These are phyloP conservation scores for Tetramorium simillimum DNA, from an alignment of 1,140 invertebrate genomes.

Conservation along the genomic window DNA sequence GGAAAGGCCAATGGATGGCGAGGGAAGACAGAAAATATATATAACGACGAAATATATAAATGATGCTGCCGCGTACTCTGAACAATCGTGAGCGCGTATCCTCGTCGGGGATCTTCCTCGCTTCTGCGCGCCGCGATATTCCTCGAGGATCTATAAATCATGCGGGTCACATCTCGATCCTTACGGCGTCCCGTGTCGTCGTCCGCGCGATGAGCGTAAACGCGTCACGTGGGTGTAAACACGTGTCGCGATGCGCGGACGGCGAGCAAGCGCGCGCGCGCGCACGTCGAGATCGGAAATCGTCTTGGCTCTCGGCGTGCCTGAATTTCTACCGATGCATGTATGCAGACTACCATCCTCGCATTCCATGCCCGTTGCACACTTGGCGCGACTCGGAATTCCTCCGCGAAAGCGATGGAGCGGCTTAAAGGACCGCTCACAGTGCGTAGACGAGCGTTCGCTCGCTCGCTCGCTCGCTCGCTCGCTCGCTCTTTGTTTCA, in stretches of 20 bases:
- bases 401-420: slow-evolving; percentile 59
- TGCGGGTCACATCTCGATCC: slow-evolving; percentile 30
- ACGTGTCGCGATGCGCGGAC: slow-evolving; percentile 58
- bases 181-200: not conserved
- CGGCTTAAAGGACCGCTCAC: slow-evolving; percentile 63
- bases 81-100: not conserved
- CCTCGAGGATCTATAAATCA: slow-evolving; percentile 61
- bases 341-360: slow-evolving; percentile 60
- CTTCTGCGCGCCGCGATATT: not conserved
- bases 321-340: slow-evolving; percentile 68
- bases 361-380: slow-evolving; percentile 74
- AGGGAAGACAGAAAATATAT: not conserved
- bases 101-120: not conserved
- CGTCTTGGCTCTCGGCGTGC: slow-evolving; percentile 3
- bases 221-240: slow-evolving; percentile 69
- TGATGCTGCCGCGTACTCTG: not conserved
- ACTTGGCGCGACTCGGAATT: slow-evolving; percentile 65
- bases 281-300: slow-evolving; percentile 58
- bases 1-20: not conserved
- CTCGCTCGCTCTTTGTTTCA: slow-evolving; percentile 44
- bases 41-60: not conserved
- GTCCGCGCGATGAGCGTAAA: slow-evolving; percentile 34
- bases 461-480: no score
- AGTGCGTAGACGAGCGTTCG: not conserved
- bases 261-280: not conserved